These are phyloP conservation scores for Papilio dardanus DNA, from an alignment of 1,140 invertebrate species.

Conservation along the genomic window DNA sequence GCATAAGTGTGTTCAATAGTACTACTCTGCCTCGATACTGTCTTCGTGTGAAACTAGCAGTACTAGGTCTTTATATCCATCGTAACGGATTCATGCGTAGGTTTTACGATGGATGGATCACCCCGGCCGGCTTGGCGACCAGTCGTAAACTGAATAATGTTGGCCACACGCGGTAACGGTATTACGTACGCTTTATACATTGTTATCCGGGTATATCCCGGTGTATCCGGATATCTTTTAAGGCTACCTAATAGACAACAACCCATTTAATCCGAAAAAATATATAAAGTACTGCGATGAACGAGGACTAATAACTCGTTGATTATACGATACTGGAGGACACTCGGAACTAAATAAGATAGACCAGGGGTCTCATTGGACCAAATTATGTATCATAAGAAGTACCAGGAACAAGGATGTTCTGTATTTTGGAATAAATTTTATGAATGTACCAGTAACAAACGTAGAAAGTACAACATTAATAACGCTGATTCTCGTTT, in stretches of 20 bases:
- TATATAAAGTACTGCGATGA: no score
- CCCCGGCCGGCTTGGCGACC: constrained; percentile 15
- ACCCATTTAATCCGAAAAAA: no score
- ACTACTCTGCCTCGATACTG: neutral
- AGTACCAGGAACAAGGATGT: no score
- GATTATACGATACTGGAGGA: no score
- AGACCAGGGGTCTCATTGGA: no score
- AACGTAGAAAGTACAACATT: no score
- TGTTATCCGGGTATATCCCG: neutral
- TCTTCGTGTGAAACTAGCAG: neutral
- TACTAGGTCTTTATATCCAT: constrained; percentile 14
- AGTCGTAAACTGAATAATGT: constrained; percentile 1
- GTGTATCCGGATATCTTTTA: neutral
- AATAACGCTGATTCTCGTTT: no score
- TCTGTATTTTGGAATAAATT: no score
- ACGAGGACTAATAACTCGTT: no score
- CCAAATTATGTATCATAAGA: no score
- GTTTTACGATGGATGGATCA: constrained; percentile 31
- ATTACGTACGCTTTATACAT: neutral
- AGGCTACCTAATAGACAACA: neutral
- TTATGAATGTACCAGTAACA: no score
- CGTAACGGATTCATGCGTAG: constrained; percentile 29
- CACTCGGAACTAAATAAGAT: no score
- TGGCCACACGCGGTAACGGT: constrained; percentile 1
- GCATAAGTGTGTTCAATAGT: neutral